Percentiles rank a stretch among this genome's conserved stretches.
Evolutionary conservation across 2,797 vertebrate species (phyloP).

Genomic region (Hipposideros larvatus): DNA sequence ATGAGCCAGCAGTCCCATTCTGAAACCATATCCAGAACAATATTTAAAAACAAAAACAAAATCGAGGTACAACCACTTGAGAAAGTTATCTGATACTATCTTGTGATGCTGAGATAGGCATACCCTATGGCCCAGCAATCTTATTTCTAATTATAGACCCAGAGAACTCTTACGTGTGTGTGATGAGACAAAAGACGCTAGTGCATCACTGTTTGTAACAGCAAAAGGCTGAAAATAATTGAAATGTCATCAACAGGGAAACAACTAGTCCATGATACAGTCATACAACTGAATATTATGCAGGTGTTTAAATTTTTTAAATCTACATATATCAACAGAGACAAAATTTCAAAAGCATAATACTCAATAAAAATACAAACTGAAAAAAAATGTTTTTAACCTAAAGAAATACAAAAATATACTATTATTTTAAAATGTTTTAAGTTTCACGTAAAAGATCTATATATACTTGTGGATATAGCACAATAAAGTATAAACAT

Average conservation of each 20-base stretch:
- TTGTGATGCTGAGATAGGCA: neutral
- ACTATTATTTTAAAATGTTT: neutral
- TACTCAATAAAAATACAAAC: neutral
- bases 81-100: neutral
- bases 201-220: neutral
- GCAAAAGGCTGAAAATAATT: neutral
- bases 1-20: neutral
- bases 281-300: neutral
- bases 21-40: neutral
- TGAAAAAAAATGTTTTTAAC: slow-evolving; percentile 30
- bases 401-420: slow-evolving; percentile 29
- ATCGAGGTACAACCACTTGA: neutral
- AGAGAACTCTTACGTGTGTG: neutral
- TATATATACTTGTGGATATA: neutral
- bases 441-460: neutral
- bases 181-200: neutral
- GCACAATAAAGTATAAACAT: neutral
- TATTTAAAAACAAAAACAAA: neutral
- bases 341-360: neutral
- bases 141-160: neutral
- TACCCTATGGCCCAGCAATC: neutral
- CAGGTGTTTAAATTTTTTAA: neutral
- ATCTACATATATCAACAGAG: neutral
- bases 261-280: neutral
- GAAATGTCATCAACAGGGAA: neutral